These are phyloP conservation scores for Vulpes lagopus DNA, from an alignment of 2,113 vertebrate species.

Conservation along the genomic window DNA sequence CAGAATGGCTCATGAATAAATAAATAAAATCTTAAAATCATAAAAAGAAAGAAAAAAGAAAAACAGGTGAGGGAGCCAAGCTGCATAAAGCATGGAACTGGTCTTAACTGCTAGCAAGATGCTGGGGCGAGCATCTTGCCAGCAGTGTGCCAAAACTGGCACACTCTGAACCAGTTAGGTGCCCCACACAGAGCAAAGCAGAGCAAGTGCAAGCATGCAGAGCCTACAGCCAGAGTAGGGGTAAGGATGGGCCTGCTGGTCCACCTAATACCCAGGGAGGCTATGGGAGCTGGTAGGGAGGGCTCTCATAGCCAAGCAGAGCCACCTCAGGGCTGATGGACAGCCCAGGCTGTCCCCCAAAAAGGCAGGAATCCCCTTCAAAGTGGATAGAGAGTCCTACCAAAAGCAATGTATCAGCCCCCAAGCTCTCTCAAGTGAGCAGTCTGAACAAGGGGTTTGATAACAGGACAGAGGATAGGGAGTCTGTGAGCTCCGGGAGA, in stretches of 20 bases:
- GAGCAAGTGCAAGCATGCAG: fast-evolving
- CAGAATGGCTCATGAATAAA: too few species aligned
- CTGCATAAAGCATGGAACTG: background rate
- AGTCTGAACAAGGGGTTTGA: background rate
- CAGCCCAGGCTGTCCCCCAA: background rate
- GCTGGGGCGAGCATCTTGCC: background rate
- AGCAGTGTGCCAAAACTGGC: too few species aligned
- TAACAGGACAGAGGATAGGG: background rate
- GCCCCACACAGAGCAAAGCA: background rate
- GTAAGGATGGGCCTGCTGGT: background rate
- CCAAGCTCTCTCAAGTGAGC: background rate
- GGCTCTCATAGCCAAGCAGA: background rate
- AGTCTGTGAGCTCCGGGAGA: background rate
- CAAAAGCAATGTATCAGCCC: background rate
- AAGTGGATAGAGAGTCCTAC: background rate
- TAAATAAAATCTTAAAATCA: too few species aligned
- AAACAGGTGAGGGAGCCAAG: background rate
- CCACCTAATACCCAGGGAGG: fast-evolving
- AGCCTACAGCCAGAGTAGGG: background rate
- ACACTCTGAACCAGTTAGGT: too few species aligned
- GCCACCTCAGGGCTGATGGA: background rate
- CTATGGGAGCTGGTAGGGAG: background rate
- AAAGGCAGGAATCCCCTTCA: background rate
- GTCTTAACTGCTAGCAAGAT: background rate
- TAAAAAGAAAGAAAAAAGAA: background rate